Percentiles rank a stretch among this genome's conserved stretches.
These are phyloP conservation scores for Holocentrus rufus DNA, from an alignment of 2,797 vertebrate species.

Conservation along the genomic window DNA sequence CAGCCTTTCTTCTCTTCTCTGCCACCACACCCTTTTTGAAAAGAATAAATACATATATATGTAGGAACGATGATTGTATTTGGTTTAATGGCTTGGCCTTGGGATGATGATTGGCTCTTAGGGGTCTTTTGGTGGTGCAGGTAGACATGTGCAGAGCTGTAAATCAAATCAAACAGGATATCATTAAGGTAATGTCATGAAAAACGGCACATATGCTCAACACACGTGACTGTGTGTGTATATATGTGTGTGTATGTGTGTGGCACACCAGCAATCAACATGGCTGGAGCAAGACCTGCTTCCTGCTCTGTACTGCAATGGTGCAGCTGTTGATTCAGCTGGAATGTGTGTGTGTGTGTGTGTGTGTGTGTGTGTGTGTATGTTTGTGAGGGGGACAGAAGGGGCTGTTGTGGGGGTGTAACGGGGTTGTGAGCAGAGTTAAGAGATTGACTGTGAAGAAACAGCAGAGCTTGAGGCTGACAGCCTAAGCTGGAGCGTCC, in stretches of 20 bases:
- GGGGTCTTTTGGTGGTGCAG: conserved; percentile 51
- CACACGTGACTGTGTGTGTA: conserved; percentile 54
- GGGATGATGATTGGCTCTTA: conserved; percentile 48
- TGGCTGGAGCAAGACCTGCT: conserved; percentile 66
- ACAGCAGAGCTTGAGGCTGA: conserved; percentile 41
- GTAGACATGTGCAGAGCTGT: conserved; percentile 30
- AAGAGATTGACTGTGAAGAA: conserved; percentile 50
- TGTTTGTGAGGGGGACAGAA: conserved; percentile 21
- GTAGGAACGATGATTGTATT: conserved; percentile 39
- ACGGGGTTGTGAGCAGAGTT: conserved; percentile 38
- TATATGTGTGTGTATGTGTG: conserved; percentile 34
- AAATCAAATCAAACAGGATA: conserved; percentile 60
- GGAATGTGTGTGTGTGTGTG: conserved; percentile 54
- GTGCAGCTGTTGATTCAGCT: conserved; percentile 82
- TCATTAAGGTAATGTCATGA: conserved; percentile 49
- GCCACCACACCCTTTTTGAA: conserved; percentile 52
- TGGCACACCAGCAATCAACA: conserved; percentile 62
- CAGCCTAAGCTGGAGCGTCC: conserved; percentile 39
- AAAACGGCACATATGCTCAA: conserved; percentile 50
- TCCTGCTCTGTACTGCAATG: conserved; percentile 63
- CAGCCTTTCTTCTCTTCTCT: conserved; percentile 36
- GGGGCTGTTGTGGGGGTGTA: conserved; percentile 47
- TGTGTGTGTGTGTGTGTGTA: conserved; percentile 11
- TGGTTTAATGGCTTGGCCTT: conserved; percentile 49
- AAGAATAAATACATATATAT: conserved; percentile 60